A percentile compares a stretch with the other conserved stretches of the same genome.
phyloP scores from a whole-genome alignment of 1,140 invertebrate genomes.

The Alviniconcha marisindica region DNA sequence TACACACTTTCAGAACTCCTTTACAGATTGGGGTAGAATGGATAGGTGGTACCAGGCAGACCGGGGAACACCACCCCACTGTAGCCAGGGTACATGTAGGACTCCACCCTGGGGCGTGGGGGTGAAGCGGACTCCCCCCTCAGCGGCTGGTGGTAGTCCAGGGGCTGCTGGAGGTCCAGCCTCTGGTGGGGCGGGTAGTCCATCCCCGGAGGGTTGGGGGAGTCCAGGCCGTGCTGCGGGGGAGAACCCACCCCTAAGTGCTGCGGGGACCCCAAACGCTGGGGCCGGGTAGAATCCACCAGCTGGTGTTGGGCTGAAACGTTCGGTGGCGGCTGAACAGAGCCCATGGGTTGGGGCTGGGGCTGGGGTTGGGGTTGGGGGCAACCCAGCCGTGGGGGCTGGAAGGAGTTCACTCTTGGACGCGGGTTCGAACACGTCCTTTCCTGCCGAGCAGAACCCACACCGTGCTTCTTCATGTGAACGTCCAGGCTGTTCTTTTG shows the following conservation, averaged over 20 bases:
- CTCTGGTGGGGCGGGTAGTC: neutral
- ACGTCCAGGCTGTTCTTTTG: conserved; percentile 30
- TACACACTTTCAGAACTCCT: neutral
- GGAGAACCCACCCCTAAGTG: neutral
- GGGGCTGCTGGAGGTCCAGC: too few species aligned
- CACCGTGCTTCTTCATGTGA: conserved; percentile 27
- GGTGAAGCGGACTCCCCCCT: neutral
- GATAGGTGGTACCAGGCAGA: neutral
- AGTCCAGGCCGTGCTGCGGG: neutral
- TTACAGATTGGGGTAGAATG: neutral
- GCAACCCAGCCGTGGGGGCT: neutral
- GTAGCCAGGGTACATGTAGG: neutral
- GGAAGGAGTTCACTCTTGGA: neutral
- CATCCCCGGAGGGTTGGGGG: neutral
- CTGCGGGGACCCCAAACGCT: neutral
- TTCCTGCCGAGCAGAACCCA: neutral
- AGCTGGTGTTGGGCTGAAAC: neutral
- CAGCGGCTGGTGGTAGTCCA: too few species aligned
- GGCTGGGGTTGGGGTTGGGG: neutral
- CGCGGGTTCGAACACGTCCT: neutral
- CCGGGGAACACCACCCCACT: conserved; percentile 4
- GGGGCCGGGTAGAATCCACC: neutral
- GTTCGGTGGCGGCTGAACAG: neutral
- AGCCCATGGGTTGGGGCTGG: neutral
- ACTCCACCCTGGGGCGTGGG: neutral